Conservation (phyloP, 2,888 invertebrate genomes). For the Opisthograptis luteolata region DNA sequence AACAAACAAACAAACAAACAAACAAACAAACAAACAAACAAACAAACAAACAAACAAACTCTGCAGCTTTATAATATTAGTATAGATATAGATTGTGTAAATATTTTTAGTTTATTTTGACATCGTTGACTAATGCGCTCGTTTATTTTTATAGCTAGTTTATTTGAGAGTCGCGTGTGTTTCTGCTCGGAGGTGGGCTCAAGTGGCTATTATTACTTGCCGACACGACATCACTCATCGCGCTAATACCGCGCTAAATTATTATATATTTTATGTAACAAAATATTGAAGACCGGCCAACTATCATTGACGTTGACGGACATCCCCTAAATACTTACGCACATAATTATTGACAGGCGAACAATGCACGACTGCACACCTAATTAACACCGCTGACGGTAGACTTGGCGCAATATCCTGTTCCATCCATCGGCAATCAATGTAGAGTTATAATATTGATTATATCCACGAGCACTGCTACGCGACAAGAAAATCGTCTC, state of each 20-base stretch:
- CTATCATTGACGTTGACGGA: constrained; percentile 51
- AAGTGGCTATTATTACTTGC: constrained; percentile 73
- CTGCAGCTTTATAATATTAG: too few species aligned
- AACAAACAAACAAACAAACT: too few species aligned
- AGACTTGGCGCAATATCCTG: constrained; percentile 20
- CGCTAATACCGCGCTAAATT: constrained; percentile 70
- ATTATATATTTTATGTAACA: constrained; percentile 74
- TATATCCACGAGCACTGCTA: constrained; percentile 13
- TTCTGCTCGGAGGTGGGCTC: constrained; percentile 67
- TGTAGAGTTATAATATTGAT: constrained; percentile 10
- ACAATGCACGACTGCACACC: constrained; percentile 18
- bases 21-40: too few species aligned
- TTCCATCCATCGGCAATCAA: constrained; percentile 6
- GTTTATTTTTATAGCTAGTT: constrained; percentile 81
- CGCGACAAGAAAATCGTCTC: constrained; percentile 16
- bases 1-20: too few species aligned
- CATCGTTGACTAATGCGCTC: constrained; percentile 80
- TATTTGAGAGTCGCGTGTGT: constrained; percentile 74
- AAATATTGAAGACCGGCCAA: constrained; percentile 70
- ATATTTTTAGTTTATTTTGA: constrained; percentile 78
- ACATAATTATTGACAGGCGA: constrained; percentile 26
- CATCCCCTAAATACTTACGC: constrained; percentile 31
- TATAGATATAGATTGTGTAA: constrained; percentile 54
- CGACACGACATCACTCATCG: constrained; percentile 79
- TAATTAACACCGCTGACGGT: constrained; percentile 19